A percentile compares a stretch with the other conserved stretches of the same genome.
phyloP scores from a whole-genome alignment of 2,888 invertebrate species.

The Epinotia bilunana region DNA sequence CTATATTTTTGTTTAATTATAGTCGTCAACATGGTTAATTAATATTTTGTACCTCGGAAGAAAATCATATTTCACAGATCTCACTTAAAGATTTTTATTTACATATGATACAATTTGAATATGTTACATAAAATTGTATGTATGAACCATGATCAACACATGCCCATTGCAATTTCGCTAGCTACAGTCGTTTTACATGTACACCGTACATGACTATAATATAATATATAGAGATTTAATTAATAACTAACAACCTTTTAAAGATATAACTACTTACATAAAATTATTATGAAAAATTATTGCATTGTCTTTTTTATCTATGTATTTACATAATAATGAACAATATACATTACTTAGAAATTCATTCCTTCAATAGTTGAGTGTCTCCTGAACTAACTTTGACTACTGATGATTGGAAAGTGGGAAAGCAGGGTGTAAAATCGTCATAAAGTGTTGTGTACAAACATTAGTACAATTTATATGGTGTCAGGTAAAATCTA shows the following conservation, averaged over 20 bases:
- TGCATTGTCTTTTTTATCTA: slow-evolving; percentile 69
- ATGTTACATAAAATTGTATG: slow-evolving; percentile 67
- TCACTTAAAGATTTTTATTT: slow-evolving; percentile 80
- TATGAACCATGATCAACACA: slow-evolving; percentile 66
- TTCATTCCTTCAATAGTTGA: slow-evolving; percentile 33
- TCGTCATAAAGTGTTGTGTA: slow-evolving; percentile 68
- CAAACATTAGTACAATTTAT: slow-evolving; percentile 57
- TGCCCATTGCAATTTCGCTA: slow-evolving; percentile 75
- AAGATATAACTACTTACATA: slow-evolving; percentile 66
- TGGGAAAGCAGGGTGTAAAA: slow-evolving; percentile 69
- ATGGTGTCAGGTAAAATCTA: slow-evolving; percentile 66
- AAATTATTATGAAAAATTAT: slow-evolving; percentile 80
- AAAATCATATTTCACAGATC: slow-evolving; percentile 83
- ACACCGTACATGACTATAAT: slow-evolving; percentile 75
- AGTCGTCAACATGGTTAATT: slow-evolving; percentile 84
- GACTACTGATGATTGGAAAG: slow-evolving; percentile 51
- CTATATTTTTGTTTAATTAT: slow-evolving; percentile 82
- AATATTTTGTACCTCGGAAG: slow-evolving; percentile 84
- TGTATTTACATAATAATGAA: slow-evolving; percentile 68
- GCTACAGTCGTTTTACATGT: slow-evolving; percentile 79
- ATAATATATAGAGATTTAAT: slow-evolving; percentile 64
- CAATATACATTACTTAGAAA: slow-evolving; percentile 55
- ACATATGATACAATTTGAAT: slow-evolving; percentile 81
- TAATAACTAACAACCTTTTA: slow-evolving; percentile 70
- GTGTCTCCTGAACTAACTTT: slow-evolving; percentile 11